phyloP scores from a whole-genome alignment of 1,140 invertebrate genomes.

The Trinorchestia longiramus region DNA sequence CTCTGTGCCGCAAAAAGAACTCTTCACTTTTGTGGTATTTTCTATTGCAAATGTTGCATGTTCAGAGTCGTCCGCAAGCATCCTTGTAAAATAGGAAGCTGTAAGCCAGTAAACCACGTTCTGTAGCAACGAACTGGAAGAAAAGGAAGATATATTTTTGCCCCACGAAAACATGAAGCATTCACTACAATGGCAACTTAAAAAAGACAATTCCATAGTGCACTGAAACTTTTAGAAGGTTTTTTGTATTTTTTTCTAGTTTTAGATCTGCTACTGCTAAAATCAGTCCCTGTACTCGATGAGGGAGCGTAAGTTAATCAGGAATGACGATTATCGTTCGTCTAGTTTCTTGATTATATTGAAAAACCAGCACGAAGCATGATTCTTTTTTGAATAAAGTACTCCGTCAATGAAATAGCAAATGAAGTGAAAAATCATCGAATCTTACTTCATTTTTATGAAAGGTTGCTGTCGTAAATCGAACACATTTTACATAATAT shows the following conservation, averaged over 20 bases:
- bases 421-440: too few relatives aligned
- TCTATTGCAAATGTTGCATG: not conserved
- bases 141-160: not conserved
- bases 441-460: too few relatives aligned
- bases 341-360: too few relatives aligned
- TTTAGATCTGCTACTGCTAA: not conserved
- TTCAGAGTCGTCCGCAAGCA: not conserved
- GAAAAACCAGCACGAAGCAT: too few relatives aligned
- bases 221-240: not conserved
- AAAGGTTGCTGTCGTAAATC: not conserved
- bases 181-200: not conserved
- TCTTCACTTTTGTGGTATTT: not conserved
- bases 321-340: too few relatives aligned
- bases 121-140: not conserved
- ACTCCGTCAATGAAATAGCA: too few relatives aligned
- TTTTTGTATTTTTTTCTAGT: not conserved
- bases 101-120: not conserved
- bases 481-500: not conserved
- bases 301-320: too few relatives aligned
- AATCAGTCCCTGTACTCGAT: not conserved
- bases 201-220: not conserved
- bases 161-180: not conserved
- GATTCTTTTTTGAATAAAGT: too few relatives aligned
- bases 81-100: not conserved
- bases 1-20: not conserved